Evolutionary conservation across 2,888 invertebrate genomes (phyloP).

Genomic region (Marronus borbonicus): DNA sequence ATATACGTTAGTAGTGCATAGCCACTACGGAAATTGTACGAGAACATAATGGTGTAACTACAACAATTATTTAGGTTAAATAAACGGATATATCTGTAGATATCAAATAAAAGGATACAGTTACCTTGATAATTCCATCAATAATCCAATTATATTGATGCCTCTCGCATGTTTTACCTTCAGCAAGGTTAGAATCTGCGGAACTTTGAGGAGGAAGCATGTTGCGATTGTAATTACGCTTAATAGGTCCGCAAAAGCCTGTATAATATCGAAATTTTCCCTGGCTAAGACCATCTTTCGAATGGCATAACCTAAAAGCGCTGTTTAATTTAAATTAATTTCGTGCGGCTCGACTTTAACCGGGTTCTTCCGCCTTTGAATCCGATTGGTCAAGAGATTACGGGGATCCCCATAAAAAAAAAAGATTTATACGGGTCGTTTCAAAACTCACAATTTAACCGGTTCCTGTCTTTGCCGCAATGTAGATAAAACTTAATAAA

Average conservation of each 20-base stretch:
- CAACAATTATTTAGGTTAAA: slow-evolving; percentile 64
- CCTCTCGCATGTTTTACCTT: slow-evolving; percentile 80
- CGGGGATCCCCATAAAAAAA: no score
- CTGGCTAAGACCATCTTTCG: slow-evolving; percentile 2
- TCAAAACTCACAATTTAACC: no score
- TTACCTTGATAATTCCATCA: slow-evolving; percentile 82
- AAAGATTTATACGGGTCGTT: no score
- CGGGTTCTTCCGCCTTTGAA: background rate
- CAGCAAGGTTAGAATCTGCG: slow-evolving; percentile 82
- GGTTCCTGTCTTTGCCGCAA: no score
- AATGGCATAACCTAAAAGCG: slow-evolving; percentile 8
- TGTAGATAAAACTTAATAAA: no score
- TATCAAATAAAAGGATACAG: slow-evolving; percentile 53
- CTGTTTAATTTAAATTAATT: background rate
- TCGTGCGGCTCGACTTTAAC: background rate
- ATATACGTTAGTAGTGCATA: slow-evolving; percentile 85
- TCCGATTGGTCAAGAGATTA: background rate
- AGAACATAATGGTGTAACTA: slow-evolving; percentile 86
- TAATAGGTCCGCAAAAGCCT: slow-evolving; percentile 72
- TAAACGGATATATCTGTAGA: slow-evolving; percentile 15
- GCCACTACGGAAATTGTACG: slow-evolving; percentile 84
- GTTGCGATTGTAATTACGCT: slow-evolving; percentile 85
- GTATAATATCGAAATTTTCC: slow-evolving; percentile 45
- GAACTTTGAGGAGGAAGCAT: slow-evolving; percentile 86
- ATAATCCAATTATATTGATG: slow-evolving; percentile 77